phyloP scores from a whole-genome alignment of 92 coral and sea anemone species.

The Anthopleura xanthogrammica region DNA sequence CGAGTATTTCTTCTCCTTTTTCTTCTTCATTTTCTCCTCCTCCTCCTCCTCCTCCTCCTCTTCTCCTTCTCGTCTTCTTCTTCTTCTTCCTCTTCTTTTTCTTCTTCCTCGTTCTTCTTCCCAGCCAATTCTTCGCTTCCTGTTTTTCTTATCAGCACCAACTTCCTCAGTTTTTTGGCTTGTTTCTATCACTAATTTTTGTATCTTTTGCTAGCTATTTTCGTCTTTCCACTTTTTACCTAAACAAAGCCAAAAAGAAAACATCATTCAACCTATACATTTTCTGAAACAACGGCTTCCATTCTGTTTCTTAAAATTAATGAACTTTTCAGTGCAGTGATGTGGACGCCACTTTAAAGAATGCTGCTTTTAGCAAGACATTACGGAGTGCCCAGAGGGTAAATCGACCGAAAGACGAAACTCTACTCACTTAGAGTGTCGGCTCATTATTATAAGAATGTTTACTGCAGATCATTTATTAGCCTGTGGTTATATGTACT shows the following conservation, averaged over 20 bases:
- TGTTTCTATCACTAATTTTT: background rate
- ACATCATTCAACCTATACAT: background rate
- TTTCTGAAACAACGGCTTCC: background rate
- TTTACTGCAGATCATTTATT: background rate
- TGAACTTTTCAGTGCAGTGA: background rate
- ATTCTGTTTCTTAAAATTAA: background rate
- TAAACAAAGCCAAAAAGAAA: background rate
- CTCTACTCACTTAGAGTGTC: background rate
- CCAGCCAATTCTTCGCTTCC: background rate
- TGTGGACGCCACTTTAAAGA: background rate
- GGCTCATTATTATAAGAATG: background rate
- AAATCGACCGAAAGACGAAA: background rate
- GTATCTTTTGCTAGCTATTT: background rate
- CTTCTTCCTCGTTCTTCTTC: background rate
- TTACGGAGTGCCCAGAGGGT: conserved; percentile 3
- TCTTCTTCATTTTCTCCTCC: background rate
- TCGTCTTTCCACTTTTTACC: background rate
- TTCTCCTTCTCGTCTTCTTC: no score
- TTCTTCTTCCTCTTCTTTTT: background rate
- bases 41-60: no score
- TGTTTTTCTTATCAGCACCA: background rate
- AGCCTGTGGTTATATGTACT: background rate
- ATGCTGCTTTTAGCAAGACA: background rate
- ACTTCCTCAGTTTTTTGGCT: background rate
- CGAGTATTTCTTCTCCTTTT: no score